phyloP scores from a whole-genome alignment of 1,140 invertebrate species.

The Dendroctonus valens region DNA sequence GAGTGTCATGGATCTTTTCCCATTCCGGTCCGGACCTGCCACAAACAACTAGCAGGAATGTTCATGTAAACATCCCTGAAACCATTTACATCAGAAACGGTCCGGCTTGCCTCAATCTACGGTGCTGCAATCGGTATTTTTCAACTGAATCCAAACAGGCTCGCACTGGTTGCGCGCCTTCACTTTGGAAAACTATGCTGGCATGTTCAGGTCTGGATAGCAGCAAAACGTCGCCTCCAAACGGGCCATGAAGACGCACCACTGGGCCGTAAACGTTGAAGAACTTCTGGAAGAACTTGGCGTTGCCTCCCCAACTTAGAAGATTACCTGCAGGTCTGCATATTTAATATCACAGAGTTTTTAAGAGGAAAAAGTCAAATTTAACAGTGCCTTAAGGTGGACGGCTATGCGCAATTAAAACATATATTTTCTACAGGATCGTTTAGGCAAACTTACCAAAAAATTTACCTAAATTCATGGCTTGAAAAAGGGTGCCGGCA shows the following conservation, averaged over 20 bases:
- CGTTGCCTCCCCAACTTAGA: slow-evolving; percentile 46
- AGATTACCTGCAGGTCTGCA: slow-evolving; percentile 39
- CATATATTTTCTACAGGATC: no score
- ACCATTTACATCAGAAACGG: slow-evolving; percentile 58
- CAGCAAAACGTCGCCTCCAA: slow-evolving; percentile 61
- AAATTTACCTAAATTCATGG: slow-evolving; percentile 58
- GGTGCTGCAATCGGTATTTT: slow-evolving; percentile 58
- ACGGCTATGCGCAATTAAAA: no score
- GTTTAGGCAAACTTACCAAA: slow-evolving; percentile 40
- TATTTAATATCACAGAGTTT: background rate
- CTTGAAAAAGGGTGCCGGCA: slow-evolving; percentile 57
- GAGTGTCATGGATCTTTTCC: slow-evolving; percentile 53
- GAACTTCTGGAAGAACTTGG: slow-evolving; percentile 49
- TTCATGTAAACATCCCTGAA: background rate
- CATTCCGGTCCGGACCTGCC: slow-evolving; percentile 57
- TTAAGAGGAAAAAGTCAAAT: background rate
- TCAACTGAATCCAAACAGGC: slow-evolving; percentile 62
- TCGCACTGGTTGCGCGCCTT: slow-evolving; percentile 57
- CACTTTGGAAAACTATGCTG: slow-evolving; percentile 58
- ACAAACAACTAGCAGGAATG: background rate
- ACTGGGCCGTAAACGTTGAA: slow-evolving; percentile 65
- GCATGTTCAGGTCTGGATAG: slow-evolving; percentile 62
- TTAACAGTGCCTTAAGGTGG: no score
- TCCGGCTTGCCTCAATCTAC: slow-evolving; percentile 56
- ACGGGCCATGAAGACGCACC: slow-evolving; percentile 60